These are phyloP conservation scores for Sussaba pulchella DNA, from an alignment of 2,888 invertebrate species.

Conservation along the genomic window DNA sequence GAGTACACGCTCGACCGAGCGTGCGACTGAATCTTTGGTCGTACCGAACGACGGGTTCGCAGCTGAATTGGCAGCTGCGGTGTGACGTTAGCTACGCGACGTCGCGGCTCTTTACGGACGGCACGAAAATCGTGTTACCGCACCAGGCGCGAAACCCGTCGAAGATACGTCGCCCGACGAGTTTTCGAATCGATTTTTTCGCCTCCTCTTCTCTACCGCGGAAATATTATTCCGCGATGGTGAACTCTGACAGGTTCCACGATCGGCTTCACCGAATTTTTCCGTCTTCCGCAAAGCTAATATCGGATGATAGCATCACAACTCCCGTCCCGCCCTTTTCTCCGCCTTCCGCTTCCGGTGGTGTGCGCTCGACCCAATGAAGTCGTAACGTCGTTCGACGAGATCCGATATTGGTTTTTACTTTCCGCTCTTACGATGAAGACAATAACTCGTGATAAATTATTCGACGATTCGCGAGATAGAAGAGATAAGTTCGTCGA, in stretches of 20 bases:
- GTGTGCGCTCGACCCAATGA: constrained; percentile 50
- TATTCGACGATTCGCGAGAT: not conserved
- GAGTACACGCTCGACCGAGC: not conserved
- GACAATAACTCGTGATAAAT: not conserved
- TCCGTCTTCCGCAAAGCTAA: constrained; percentile 44
- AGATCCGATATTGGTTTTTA: constrained; percentile 4
- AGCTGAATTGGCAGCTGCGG: constrained; percentile 1
- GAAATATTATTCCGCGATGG: constrained; percentile 64
- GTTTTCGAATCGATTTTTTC: constrained; percentile 24
- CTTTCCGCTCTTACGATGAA: not conserved
- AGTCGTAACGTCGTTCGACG: constrained; percentile 23
- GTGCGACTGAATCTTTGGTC: not conserved
- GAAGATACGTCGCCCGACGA: not conserved
- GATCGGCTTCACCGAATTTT: constrained; percentile 63
- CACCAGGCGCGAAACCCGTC: constrained; percentile 11
- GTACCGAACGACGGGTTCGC: not conserved
- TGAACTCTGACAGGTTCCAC: constrained; percentile 56
- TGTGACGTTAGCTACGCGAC: not conserved
- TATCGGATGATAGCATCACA: constrained; percentile 19
- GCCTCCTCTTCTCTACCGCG: not conserved
- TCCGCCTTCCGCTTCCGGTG: not conserved
- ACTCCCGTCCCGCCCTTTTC: constrained; percentile 12
- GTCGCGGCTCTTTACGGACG: not conserved
- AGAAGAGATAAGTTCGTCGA: not conserved
- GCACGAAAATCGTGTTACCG: constrained; percentile 9